Evolutionary conservation across 1,140 invertebrate genomes (phyloP).

Genomic region (Nymphalis io): DNA sequence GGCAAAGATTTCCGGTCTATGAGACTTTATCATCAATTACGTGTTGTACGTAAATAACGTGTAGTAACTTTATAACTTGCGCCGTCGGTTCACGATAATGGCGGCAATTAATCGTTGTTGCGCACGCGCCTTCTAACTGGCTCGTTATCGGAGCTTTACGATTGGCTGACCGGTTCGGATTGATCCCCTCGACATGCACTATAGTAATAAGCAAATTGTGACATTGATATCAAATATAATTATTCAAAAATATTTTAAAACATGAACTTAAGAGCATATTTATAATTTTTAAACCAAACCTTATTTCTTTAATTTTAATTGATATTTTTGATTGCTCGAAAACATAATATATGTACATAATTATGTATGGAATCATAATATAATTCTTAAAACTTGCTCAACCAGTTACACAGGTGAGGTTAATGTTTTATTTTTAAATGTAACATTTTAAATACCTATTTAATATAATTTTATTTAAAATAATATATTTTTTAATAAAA

Average conservation of each 20-base stretch:
- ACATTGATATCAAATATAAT: conserved; percentile 9
- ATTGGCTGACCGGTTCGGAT: conserved; percentile 40
- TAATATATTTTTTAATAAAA: too few species aligned
- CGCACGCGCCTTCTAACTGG: conserved; percentile 51
- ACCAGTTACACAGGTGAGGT: neutral
- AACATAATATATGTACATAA: too few species aligned
- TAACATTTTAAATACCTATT: too few species aligned
- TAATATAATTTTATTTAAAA: too few species aligned
- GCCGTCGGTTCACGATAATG: conserved; percentile 48
- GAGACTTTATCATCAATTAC: conserved; percentile 13
- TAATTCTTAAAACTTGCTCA: neutral
- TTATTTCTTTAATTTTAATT: too few species aligned
- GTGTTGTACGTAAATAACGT: conserved; percentile 30
- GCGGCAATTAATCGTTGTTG: conserved; percentile 48
- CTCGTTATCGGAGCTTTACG: conserved; percentile 49
- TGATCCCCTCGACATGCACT: conserved; percentile 8
- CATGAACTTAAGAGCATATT: too few species aligned
- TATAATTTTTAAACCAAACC: too few species aligned
- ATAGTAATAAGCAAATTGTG: conserved; percentile 14
- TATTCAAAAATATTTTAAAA: neutral
- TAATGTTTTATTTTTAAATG: neutral
- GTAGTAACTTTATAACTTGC: conserved; percentile 40
- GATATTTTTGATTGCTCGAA: too few species aligned
- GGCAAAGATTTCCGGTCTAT: conserved; percentile 20
- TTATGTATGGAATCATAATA: neutral